phyloP scores from a whole-genome alignment of 1,140 invertebrate genomes.

The Macrotrachela quadricornifera region DNA sequence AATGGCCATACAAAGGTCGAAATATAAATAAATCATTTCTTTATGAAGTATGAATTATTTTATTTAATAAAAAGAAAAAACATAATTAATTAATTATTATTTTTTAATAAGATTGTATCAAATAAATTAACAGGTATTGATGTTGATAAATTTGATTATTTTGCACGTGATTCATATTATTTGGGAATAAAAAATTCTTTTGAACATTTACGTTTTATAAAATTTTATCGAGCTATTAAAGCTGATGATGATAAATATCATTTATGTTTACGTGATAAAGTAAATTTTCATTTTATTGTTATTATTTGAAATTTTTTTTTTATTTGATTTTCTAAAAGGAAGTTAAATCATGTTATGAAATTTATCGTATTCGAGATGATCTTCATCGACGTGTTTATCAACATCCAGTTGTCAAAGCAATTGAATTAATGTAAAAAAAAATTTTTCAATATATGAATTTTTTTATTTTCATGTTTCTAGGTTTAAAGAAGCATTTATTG shows the following conservation, averaged over 20 bases:
- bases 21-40: not conserved
- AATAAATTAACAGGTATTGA: conserved; percentile 43
- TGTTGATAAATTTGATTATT: conserved; percentile 51
- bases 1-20: too few species aligned
- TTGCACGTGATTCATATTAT: conserved; percentile 37
- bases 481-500: too few species aligned
- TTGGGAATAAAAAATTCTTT: conserved; percentile 33
- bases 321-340: conserved; percentile 13
- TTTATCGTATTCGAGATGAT: conserved; percentile 29
- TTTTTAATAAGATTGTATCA: conserved; percentile 37
- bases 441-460: too few species aligned
- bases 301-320: not conserved
- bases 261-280: conserved; percentile 33
- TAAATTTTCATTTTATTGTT: conserved; percentile 8
- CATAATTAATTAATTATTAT: not conserved
- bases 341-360: conserved; percentile 27
- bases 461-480: too few species aligned
- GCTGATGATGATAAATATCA: conserved; percentile 17
- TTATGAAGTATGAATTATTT: not conserved
- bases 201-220: conserved; percentile 30
- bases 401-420: conserved; percentile 28
- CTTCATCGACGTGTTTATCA: conserved; percentile 35
- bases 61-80: not conserved
- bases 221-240: conserved; percentile 22
- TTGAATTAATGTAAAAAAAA: conserved; percentile 28